These are phyloP conservation scores for Alces alces DNA, from an alignment of 2,113 vertebrate genomes.

Conservation along the genomic window DNA sequence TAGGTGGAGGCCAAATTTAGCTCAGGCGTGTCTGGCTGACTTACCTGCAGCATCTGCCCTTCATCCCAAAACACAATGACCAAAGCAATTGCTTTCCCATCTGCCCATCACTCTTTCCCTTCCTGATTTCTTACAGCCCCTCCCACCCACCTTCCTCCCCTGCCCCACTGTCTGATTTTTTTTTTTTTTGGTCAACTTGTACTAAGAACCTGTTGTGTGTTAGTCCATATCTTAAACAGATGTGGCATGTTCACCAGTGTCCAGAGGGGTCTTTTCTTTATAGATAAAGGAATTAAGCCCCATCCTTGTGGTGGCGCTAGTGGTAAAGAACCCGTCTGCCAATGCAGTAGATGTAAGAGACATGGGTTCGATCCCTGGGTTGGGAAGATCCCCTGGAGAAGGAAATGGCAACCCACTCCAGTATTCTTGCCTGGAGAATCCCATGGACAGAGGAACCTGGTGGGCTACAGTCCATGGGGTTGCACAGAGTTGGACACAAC, in stretches of 20 bases:
- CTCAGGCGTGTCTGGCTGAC: not conserved
- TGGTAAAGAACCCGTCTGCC: not conserved
- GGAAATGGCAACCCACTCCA: not conserved
- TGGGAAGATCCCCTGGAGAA: not conserved
- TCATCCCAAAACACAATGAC: not conserved
- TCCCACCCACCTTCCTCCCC: not conserved
- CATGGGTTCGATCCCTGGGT: not conserved
- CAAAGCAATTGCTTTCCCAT: not conserved
- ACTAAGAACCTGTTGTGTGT: not conserved
- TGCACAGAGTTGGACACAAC: fast-evolving
- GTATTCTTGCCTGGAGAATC: not conserved
- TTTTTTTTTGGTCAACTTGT: not conserved
- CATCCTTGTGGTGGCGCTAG: fast-evolving
- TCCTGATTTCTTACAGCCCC: not conserved
- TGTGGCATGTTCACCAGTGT: not conserved
- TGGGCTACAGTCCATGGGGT: not conserved
- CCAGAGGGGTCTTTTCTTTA: not conserved
- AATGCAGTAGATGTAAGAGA: not conserved
- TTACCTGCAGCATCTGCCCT: not conserved
- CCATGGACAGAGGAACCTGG: not conserved
- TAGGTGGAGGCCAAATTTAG: not conserved
- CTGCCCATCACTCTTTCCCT: not conserved
- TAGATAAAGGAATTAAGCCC: not conserved
- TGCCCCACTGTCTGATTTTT: not conserved
- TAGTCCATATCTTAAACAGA: not conserved